Base-by-base conservation (phyloP, 2,797 vertebrate species). In the Tokudaia muenninki region DNA sequence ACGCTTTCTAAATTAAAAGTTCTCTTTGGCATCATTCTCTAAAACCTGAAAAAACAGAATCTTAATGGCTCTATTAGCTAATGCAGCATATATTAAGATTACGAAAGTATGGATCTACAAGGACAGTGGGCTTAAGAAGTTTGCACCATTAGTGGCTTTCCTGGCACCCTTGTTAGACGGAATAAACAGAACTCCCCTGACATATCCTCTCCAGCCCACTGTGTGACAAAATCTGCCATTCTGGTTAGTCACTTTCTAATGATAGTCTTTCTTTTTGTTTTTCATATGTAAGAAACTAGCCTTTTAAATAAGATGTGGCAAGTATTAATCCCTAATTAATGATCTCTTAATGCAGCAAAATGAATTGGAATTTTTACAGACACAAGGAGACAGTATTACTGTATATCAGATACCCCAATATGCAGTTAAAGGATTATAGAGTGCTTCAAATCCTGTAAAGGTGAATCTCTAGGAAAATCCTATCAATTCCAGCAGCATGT, bases 91-190 rank as follows among this genome's bases (percentile, higher is more conserved):
- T 96, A 83, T 98, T 97, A 67, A 88, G 94, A 97, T 94, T 80
- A 78, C 83, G 96, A 89, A 98, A 97, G 96, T 0, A 0, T 96
- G 79, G 97, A 74, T 75, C 90, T 47, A 21, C 92, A 59, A 19
- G 17, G 70, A 67, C 90, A 92, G 93, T 90, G 86, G 74, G 29
- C 96, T 94, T 97, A 93, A 57, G 74, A 96, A 86, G 92, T 93
- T 94, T 94, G 81, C 95, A 94, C 91, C 97, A 94, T 91, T 80
- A 96, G 97, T 95, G 93, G 88, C 34, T 88, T 67, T 91, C 50
- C 70, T 65, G 93, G 92, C 90, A 82, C 92, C 90, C 92, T 94
- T 95, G 81, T 97, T 97, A 97, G 97, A 97, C 93, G 97, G 94
- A 95, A 93, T 97, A 97, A 98, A 97, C 96, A 96, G 67, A 83